Evolutionary conservation across 1,140 invertebrate genomes (phyloP), one percentile per base, ranked within the genome.

Genomic region (Drosophila kikkawai): DNA sequence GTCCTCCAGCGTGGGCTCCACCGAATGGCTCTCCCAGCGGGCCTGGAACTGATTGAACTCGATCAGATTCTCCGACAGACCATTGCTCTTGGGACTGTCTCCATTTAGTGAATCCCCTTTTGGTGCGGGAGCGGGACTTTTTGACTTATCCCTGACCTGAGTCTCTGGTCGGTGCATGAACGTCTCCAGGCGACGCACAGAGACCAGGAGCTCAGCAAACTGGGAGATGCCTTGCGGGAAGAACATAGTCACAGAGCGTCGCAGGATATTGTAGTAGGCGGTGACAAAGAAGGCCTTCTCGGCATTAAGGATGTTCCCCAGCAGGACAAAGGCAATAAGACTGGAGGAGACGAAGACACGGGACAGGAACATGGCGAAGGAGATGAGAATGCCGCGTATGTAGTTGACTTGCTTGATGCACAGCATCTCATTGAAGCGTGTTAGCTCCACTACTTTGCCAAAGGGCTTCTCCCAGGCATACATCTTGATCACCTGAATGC

Each of bases 401-500:
- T 95, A 95, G 11, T 95, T 95, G 7, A 95, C 94, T 76, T 94
- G 93, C 77, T 94, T 94, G 34, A 96, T 95, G 61, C 93, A 93
- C 44, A 91, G 91, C 37, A 96, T 93, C 80, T 94, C 93, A 39
- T 92, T 93, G 76, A 93, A 93, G 81, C 95, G 93, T 0, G 94
- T 94, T 4, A 93, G 70, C 22, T 94, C 93, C 0, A 96, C 93
- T 5, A 97, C 93, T 59, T 94, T 94, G 29, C 95, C 94, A 83
- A 97, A 98, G 0, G 96, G 95, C 79, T 95, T 95, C 91, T 98
- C 97, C 97, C 97, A 98, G 2, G 96, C 95, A 79, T 97, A 97
- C 97, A 98, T 98, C 93, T 98, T 99, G n/a, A 98, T 98, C 0
- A 98, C 96, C 93, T 97, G 95, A 77, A 98, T 97, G 0, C 97